Conservation (phyloP, 2,888 invertebrate species). For the Mythimna lalbum region DNA sequence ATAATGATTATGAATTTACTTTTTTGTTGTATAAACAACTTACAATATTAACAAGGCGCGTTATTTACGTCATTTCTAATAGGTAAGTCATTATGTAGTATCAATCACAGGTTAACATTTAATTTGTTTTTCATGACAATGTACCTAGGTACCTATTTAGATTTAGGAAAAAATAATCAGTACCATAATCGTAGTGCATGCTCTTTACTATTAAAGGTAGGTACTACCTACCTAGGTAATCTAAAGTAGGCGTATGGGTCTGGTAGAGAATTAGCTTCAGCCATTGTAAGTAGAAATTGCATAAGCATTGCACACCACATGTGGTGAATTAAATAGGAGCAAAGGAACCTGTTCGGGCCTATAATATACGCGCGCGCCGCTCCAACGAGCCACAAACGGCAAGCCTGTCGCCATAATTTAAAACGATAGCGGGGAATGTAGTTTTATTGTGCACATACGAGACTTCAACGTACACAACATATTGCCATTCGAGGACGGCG, state of each 20-base stretch:
- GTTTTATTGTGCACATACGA: conserved; percentile 84
- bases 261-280: conserved; percentile 75
- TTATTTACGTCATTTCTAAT: neutral
- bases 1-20: neutral
- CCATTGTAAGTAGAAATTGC: conserved; percentile 85
- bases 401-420: conserved; percentile 85
- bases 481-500: conserved; percentile 81
- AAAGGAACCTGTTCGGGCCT: conserved; percentile 85
- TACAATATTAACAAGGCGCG: neutral
- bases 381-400: conserved; percentile 82
- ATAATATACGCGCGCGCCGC: conserved; percentile 80
- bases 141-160: neutral
- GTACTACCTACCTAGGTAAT: conserved; percentile 4
- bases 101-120: conserved; percentile 1
- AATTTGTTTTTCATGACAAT: conserved; percentile 4
- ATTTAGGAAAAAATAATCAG: neutral
- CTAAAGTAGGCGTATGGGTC: neutral
- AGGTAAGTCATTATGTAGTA: neutral
- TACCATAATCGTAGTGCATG: neutral
- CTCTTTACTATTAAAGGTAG: neutral
- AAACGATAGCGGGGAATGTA: conserved; percentile 84
- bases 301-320: conserved; percentile 85
- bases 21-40: conserved; percentile 1
- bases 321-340: conserved; percentile 87
- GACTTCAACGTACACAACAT: conserved; percentile 82